Conservation (phyloP, 2,113 vertebrate genomes). For the Thunnus maccoyii region DNA sequence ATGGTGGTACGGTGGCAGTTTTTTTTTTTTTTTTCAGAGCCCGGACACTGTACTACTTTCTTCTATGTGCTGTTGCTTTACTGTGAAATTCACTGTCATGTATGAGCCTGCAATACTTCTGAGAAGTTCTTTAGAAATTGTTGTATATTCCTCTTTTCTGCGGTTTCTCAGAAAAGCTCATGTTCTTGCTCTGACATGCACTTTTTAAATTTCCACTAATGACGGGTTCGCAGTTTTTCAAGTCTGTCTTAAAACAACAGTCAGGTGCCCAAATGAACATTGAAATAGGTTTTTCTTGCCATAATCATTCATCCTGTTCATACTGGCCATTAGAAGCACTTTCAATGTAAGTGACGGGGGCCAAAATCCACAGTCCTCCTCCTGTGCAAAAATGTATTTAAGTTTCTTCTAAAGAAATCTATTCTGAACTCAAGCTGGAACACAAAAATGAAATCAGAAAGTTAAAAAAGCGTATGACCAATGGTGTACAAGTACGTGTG, state of each 20-base stretch:
- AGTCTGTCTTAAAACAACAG: no score
- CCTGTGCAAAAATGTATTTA: background rate
- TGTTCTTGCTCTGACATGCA: background rate
- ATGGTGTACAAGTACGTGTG: no score
- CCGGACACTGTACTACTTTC: slow-evolving; percentile 24
- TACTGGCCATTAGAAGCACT: no score
- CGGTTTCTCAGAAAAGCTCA: slow-evolving; percentile 7
- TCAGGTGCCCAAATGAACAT: no score
- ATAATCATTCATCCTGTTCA: no score
- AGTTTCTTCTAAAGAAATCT: background rate
- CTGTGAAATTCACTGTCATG: background rate
- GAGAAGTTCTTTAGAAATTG: background rate
- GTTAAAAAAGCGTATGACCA: no score
- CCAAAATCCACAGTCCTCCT: no score
- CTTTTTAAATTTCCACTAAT: background rate
- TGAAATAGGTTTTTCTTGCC: no score
- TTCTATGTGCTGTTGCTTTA: slow-evolving; percentile 16
- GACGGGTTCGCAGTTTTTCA: no score
- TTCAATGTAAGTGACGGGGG: no score
- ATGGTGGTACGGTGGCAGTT: slow-evolving; percentile 32
- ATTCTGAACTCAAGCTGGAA: background rate
- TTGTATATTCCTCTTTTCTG: background rate
- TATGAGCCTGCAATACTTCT: background rate
- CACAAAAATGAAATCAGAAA: background rate
- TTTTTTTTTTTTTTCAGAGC: slow-evolving; percentile 30